Conservation (phyloP, 1,140 invertebrate genomes). For the Neotoxoptera formosana region DNA sequence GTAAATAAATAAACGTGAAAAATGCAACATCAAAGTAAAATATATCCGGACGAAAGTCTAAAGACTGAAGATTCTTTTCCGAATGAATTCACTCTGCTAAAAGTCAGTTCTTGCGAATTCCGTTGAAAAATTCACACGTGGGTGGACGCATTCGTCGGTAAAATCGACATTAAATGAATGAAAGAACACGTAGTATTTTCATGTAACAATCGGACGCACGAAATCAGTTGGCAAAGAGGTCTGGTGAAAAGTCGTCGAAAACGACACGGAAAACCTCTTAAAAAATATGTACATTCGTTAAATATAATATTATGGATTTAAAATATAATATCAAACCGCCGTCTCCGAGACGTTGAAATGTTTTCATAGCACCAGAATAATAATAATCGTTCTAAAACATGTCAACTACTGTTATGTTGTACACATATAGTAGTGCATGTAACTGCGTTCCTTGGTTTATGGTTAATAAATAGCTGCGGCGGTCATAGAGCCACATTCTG, state of each 20-base stretch:
- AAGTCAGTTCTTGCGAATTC: not conserved
- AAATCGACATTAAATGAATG: not conserved
- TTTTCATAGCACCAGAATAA: not conserved
- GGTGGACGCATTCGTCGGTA: not conserved
- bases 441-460: not conserved
- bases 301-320: not conserved
- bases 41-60: not conserved
- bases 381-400: not conserved
- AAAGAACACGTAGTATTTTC: not conserved
- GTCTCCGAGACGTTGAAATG: not conserved
- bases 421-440: not conserved
- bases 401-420: not conserved
- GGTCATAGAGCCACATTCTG: not conserved
- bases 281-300: not conserved
- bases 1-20: not conserved
- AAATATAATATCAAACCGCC: not conserved
- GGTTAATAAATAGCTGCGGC: not conserved
- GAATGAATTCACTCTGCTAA: slow-evolving; percentile 11
- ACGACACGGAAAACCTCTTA: not conserved
- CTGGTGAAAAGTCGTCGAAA: not conserved
- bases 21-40: not conserved
- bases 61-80: slow-evolving; percentile 6
- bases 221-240: not conserved
- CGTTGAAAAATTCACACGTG: slow-evolving; percentile 13
- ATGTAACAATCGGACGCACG: not conserved